These are phyloP conservation scores for Bufo gargarizans DNA, from an alignment of 2,113 vertebrate genomes.

Conservation along the genomic window DNA sequence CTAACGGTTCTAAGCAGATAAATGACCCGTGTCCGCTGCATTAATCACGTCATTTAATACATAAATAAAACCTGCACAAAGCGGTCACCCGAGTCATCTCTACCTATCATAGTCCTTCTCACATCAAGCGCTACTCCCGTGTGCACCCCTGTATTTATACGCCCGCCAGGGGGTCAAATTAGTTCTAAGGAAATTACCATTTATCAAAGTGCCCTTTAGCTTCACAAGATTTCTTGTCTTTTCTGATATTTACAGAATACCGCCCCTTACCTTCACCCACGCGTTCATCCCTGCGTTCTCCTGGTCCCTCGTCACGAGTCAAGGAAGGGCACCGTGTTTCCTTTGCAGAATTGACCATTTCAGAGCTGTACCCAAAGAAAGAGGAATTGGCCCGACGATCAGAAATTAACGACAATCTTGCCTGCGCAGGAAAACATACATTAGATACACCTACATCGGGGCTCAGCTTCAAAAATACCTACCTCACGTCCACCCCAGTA, in stretches of 20 bases:
- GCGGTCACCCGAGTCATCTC: no score
- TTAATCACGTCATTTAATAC: background rate
- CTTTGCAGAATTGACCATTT: constrained; percentile 65
- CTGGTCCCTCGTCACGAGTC: constrained; percentile 54
- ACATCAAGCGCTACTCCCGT: background rate
- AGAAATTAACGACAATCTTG: constrained; percentile 60
- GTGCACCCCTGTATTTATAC: background rate
- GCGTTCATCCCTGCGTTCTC: constrained; percentile 64
- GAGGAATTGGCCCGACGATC: constrained; percentile 58
- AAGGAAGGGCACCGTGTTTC: constrained; percentile 67
- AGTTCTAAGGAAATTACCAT: background rate
- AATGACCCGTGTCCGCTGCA: background rate
- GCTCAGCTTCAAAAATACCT: constrained; percentile 60
- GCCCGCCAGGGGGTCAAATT: background rate
- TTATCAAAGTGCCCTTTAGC: background rate
- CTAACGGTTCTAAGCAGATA: background rate
- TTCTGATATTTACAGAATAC: constrained; percentile 55
- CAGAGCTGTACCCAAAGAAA: constrained; percentile 63
- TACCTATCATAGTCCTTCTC: background rate
- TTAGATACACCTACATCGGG: constrained; percentile 58
- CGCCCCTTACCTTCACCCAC: constrained; percentile 51
- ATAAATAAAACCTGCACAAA: background rate
- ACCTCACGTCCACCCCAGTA: constrained; percentile 60
- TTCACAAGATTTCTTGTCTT: background rate
- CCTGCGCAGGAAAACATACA: constrained; percentile 58